Base-by-base conservation (phyloP, 1,140 invertebrate species). In the Cherax quadricarinatus region DNA sequence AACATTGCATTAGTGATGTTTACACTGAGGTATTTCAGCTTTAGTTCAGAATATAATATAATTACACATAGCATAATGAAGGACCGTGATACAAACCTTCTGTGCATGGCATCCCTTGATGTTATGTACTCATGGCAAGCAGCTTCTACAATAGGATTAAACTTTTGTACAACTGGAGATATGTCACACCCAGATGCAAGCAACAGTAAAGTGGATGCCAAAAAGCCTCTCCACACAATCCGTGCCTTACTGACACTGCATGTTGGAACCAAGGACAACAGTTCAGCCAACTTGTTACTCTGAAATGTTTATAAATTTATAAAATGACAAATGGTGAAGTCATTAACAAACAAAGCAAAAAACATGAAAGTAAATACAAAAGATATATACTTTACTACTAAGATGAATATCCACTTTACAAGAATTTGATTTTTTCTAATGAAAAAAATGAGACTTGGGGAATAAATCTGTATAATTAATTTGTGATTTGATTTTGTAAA, bases 271-370 rank as follows among this genome's bases (percentile, higher is more conserved):
- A 91, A 14, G 16, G 24, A 62, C 60, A 91, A 62, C 48, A 91
- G 78, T 81, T 91, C 89, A 60, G 83, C 48, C 24, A 86, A 78
- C 48, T 91, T 91, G 78, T 86, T 86, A 24, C 51, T 86, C 89
- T 91, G 89, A 81, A 84, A 60, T 30, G 7, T 41, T 6, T 51
- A 41, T 41, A 41, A 41, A 41, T 41, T 41, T 41, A 57, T 9
- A 57, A 14, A 57, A 57, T 57, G 9, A 14, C 14, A 9, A 57
- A 57, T 57, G 14, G 14, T 57, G 14, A 7, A 57, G 5, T 57
- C 14, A 57, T 57, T 57, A 57, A 57, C 53, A 57, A 57, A 41
- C 30, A 41, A 10, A 57, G 53, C 53, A 57, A 10, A 57, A 57
- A 9, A 57, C 53, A 57, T 57, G 9, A 57, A 10, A 57, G 30